phyloP scores from a whole-genome alignment of 2,888 invertebrate species.

The Seira ritae region DNA sequence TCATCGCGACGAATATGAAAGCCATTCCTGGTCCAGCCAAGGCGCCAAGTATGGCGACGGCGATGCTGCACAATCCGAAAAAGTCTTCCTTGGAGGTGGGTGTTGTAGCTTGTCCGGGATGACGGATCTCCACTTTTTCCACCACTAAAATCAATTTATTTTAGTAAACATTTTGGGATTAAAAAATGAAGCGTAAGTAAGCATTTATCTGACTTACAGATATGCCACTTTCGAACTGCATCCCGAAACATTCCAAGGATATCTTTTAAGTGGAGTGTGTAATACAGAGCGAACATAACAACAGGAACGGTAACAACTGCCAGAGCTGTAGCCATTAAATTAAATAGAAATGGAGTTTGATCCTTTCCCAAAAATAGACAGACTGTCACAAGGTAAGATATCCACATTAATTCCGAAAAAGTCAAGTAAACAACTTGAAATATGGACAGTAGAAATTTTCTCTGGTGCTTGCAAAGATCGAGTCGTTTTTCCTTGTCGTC shows the following conservation, averaged over 20 bases:
- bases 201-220: not conserved
- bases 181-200: not conserved
- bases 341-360: not conserved
- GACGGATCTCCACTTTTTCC: not conserved
- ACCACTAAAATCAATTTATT: not conserved
- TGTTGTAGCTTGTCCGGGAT: not conserved
- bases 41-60: not conserved
- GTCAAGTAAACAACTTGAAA: not conserved
- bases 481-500: not conserved
- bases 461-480: not conserved
- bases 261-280: not conserved
- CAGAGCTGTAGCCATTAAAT: not conserved
- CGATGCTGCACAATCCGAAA: not conserved
- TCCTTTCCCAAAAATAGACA: not conserved
- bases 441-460: not conserved
- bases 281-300: not conserved
- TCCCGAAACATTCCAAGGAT: not conserved
- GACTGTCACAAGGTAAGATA: not conserved
- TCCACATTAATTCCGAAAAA: not conserved
- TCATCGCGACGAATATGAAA: not conserved
- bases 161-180: not conserved
- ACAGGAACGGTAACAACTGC: not conserved
- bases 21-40: not conserved
- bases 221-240: not conserved
- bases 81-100: not conserved